Conservation (phyloP, 2,888 invertebrate species). For the Meandrusa payeni region DNA sequence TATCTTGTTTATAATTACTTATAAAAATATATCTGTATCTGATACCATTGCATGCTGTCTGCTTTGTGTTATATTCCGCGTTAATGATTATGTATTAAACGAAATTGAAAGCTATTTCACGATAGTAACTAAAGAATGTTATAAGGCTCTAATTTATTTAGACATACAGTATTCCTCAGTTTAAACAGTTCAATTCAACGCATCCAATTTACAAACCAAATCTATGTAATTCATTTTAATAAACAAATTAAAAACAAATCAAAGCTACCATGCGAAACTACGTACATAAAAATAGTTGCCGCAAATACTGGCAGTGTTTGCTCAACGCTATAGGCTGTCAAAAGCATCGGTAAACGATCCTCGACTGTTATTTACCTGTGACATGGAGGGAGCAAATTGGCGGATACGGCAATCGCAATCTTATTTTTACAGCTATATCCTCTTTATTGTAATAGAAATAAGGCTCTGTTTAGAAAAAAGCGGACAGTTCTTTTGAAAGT, state of each 20-base stretch:
- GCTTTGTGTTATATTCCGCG: too few relatives aligned
- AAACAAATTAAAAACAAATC: slow-evolving; percentile 6
- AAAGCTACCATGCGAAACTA: slow-evolving; percentile 1
- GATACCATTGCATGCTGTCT: too few relatives aligned
- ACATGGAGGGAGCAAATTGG: slow-evolving; percentile 42
- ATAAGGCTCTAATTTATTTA: too few relatives aligned
- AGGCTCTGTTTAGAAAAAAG: slow-evolving; percentile 13
- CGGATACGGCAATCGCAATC: slow-evolving; percentile 21
- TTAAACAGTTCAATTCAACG: too few relatives aligned
- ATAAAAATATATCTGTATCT: too few relatives aligned
- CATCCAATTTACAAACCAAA: too few relatives aligned
- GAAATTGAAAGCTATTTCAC: too few relatives aligned
- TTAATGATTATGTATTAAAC: too few relatives aligned
- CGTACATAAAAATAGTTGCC: slow-evolving; percentile 38
- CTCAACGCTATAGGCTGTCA: slow-evolving; percentile 60
- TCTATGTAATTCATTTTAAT: not conserved
- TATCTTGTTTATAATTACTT: too few relatives aligned
- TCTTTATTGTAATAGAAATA: slow-evolving; percentile 16
- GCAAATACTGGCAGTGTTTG: slow-evolving; percentile 58
- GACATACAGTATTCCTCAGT: too few relatives aligned
- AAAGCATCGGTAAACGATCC: slow-evolving; percentile 66
- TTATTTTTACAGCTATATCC: slow-evolving; percentile 6
- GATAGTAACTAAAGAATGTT: too few relatives aligned
- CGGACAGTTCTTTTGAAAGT: slow-evolving; percentile 18
- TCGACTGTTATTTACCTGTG: slow-evolving; percentile 58